Base-by-base conservation (phyloP, 2,113 vertebrate species). In the Anarhynchus alexandrinus region DNA sequence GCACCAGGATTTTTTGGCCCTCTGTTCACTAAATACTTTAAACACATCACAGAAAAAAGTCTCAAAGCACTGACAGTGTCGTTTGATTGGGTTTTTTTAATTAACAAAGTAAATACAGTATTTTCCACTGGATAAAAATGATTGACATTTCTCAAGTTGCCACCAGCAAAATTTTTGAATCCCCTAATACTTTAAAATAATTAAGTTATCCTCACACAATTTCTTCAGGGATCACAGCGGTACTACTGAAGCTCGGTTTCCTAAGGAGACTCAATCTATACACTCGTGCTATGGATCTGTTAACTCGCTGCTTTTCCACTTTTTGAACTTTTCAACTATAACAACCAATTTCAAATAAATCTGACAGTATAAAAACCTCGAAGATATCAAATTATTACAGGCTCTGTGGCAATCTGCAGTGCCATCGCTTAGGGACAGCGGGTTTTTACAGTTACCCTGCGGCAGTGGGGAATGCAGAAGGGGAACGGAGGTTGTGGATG, bases 161-260 rank as follows among this genome's bases (percentile, higher is more conserved):
- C 62, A 80, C 17, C 47, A 92, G 79, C 32, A 88, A 80, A 92
- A 86, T 82, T 51, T 51, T 64, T 45, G 71, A 90, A 64, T 95
- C 40, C 86, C 57, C 66, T 80, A 91, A 88, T 88, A 82, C 57
- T 72, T 95, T 74, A 82, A 74, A 86, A 74, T 80, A 88, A 90
- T 88, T 88, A 93, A 96, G 54, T 87, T 82, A 70, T 82, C 82
- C 49, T 71, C 42, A 74, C 21, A 51, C 34, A 71, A 12, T 85
- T 90, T 86, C 71, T 71, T 85, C 52, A 80, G 88, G 19, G 70
- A 85, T 88, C 51, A 49, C 6, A 79, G n/a, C 8, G 16, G 10
- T 82, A 25, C 43, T 65, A 14, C 54, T 70, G 54, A 45, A 76
- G 69, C 69, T 90, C 5, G 0, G 40, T 69, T 94, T 95, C 67